These are phyloP conservation scores for Lasioglossum albipes DNA, from an alignment of 1,140 invertebrate species.

Conservation along the genomic window DNA sequence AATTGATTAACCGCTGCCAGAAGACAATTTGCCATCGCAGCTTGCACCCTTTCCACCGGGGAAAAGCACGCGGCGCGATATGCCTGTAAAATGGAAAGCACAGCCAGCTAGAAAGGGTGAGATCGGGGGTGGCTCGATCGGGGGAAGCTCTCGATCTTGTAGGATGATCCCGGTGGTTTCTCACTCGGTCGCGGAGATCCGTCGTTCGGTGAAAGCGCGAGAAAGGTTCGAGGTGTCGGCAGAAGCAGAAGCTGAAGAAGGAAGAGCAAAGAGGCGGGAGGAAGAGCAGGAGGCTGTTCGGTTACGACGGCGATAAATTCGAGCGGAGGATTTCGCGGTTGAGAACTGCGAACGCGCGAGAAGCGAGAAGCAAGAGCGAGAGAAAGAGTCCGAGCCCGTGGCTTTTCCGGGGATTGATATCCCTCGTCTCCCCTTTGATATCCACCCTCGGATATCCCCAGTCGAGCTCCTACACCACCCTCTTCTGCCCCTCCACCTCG, in stretches of 20 bases:
- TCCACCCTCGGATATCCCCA: slow-evolving; percentile 54
- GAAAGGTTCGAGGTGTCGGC: slow-evolving; percentile 12
- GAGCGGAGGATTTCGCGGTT: slow-evolving; percentile 76
- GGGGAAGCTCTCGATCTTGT: not conserved
- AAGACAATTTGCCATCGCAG: too few species aligned
- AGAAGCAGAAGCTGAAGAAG: too few species aligned
- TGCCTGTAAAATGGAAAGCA: slow-evolving; percentile 1
- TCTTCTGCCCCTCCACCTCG: slow-evolving; percentile 49
- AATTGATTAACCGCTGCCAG: too few species aligned
- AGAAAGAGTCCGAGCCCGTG: slow-evolving; percentile 43
- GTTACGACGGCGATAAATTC: slow-evolving; percentile 79
- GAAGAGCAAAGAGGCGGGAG: not conserved
- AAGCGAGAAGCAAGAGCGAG: not conserved
- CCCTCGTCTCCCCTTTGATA: slow-evolving; percentile 77
- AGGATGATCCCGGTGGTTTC: slow-evolving; percentile 43
- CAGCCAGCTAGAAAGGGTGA: not conserved
- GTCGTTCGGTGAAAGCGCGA: slow-evolving; percentile 34
- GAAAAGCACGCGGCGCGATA: not conserved
- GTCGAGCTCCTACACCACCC: slow-evolving; percentile 44
- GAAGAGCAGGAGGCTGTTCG: slow-evolving; percentile 61
- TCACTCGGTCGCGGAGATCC: slow-evolving; percentile 30
- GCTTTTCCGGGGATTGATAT: slow-evolving; percentile 75
- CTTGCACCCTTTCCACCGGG: too few species aligned
- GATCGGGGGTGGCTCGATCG: not conserved
- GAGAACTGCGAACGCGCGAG: slow-evolving; percentile 73